Base-by-base conservation (phyloP, 2,113 vertebrate genomes). In the Anolis sagrei region DNA sequence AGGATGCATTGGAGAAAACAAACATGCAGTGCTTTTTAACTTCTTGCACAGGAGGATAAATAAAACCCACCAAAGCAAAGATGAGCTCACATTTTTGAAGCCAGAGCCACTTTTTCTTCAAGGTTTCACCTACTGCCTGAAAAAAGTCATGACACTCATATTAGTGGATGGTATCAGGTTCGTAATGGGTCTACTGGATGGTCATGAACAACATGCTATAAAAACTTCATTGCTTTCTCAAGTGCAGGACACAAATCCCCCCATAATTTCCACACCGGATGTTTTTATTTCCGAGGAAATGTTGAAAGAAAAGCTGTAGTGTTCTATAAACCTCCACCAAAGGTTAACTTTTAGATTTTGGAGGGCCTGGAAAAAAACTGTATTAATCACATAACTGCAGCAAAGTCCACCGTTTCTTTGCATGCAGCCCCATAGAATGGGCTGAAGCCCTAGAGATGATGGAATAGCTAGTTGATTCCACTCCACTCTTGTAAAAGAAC, bases 31-130 rank as follows among this genome's bases (percentile, higher is more conserved):
- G 96, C 94, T 96, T 95, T 95, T 93, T 93, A 96, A 62, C 79
- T 94, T 97, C 95, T 96, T 96, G 95, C 96, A 95, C 86, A 94
- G 89, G 92, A 96, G 94, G 84, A 89, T 90, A 86, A 76, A 58
- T 58, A 58, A 95, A 97, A 97, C 97, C 97, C 97, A 97, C 97
- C 97, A 97, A 97, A 95, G 96, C 95, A 96, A 97, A 96, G 95
- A 96, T 97, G 96, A 97, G 96, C 96, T 97, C 96, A 97, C 97
- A 97, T 97, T 97, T 97, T 95, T 97, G 97, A 95, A 97, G 96
- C 95, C 95, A 97, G 95, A 97, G 95, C 97, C 97, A 97, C 95
- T 97, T 97, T 97, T 97, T 97, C 97, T 97, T 97, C 97, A 97
- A 96, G 95, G 96, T 97, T 95, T 97, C 97, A 97, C 97, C 96